Conservation (phyloP, 1,140 invertebrate species). For the Brachionus koreanus region DNA sequence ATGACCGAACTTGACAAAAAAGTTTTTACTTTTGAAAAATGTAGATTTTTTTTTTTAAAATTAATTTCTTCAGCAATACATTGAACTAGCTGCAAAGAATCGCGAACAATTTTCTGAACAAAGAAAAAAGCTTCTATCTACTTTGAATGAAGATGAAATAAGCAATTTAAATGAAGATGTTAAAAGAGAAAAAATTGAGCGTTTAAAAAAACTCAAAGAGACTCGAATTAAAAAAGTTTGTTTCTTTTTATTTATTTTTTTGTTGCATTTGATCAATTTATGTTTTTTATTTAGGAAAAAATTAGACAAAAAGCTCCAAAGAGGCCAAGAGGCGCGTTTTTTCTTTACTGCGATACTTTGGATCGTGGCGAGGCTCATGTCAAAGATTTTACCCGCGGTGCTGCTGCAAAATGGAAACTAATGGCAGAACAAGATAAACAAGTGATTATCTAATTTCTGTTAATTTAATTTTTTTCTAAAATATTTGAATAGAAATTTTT, state of each 20-base stretch:
- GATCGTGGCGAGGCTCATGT: slow-evolving; percentile 2
- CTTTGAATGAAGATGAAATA: slow-evolving; percentile 4
- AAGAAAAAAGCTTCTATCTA: not conserved
- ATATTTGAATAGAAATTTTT: not conserved
- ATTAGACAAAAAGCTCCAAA: slow-evolving; percentile 4
- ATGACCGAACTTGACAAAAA: not conserved
- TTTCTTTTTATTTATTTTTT: not conserved
- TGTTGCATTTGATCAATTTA: not conserved
- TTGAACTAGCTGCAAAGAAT: not conserved
- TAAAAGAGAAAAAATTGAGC: not conserved
- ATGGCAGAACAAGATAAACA: slow-evolving; percentile 26
- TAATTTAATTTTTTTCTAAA: not conserved
- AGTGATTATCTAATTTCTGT: not conserved
- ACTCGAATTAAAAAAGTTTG: not conserved
- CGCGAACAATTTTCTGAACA: not conserved
- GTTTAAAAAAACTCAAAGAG: slow-evolving; percentile 2
- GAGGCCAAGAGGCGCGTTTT: not conserved
- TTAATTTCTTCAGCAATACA: not conserved
- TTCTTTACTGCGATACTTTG: not conserved
- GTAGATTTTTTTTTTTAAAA: not conserved
- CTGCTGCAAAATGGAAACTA: slow-evolving; percentile 8
- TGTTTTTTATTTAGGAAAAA: not conserved
- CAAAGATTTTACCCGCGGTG: not conserved
- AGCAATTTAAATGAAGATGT: not conserved
- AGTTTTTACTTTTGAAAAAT: not conserved